Evolutionary conservation across 2,888 invertebrate genomes (phyloP), one percentile per base, ranked within the genome.

Genomic region (Cephalotes varians): DNA sequence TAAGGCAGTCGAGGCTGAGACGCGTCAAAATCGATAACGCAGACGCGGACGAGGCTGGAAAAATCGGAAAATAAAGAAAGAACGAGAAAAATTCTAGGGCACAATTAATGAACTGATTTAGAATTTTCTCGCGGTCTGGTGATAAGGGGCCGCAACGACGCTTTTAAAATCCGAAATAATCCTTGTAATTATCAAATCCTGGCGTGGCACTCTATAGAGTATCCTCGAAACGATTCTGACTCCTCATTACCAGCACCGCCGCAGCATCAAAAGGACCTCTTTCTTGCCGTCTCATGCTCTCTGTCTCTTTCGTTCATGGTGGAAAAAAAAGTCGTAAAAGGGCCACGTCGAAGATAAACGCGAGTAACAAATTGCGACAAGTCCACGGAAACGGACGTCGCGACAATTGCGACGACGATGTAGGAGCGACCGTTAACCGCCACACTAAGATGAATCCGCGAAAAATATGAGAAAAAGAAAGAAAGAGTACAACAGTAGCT

Each of bases 151-250:
- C 54, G 82, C 82, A 82, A 62, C 83, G 84, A 81, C 82, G 89
- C 91, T 89, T 91, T 92, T 91, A 92, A 92, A 92, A 91, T 90
- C 90, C 91, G 86, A 92, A 93, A 94, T 94, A 94, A 94, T 94
- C 92, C 93, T 91, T 92, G 91, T 94, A 94, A 94, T 94, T 94
- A 94, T 94, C 92, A 94, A 94, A 94, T 94, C 93, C 92, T 90
- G 87, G 72, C 90, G 91, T 21, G 31, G 90, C 88, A 84, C 89
- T 86, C 91, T 91, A 90, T 91, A 91, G 89, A 89, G 89, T 86
- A 91, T 93, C 91, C 93, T 93, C 92, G 93, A 94, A 94, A 93
- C 92, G 92, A 94, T 92, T 92, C 91, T 90, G 92, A 90, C 92
- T 93, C 92, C 94, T 94, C 94, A 93, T 94, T 94, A 94, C 92